These are phyloP conservation scores for Ameiurus melas DNA, from an alignment of 2,113 vertebrate species.

Conservation along the genomic window DNA sequence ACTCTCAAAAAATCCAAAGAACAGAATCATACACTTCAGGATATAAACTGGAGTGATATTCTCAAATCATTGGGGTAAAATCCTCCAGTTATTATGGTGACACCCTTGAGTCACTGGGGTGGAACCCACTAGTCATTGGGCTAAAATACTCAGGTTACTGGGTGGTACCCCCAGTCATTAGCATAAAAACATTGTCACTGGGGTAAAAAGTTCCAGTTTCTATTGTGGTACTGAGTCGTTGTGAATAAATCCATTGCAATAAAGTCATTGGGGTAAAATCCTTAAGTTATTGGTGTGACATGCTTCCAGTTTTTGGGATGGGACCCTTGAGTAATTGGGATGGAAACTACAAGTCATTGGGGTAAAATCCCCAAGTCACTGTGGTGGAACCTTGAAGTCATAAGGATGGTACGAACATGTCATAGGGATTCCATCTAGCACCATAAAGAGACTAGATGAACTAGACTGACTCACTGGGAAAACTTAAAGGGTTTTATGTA, in stretches of 20 bases:
- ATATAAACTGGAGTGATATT: neutral
- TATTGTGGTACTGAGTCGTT: neutral
- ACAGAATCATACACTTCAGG: neutral
- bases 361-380: neutral
- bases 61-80: neutral
- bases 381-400: neutral
- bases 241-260: neutral
- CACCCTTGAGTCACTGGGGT: neutral
- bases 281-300: neutral
- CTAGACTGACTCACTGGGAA: neutral
- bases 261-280: neutral
- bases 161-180: neutral
- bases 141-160: neutral
- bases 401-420: neutral
- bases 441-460: no score
- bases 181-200: neutral
- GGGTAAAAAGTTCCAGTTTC: neutral
- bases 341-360: neutral
- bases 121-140: neutral
- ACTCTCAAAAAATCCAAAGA: neutral
- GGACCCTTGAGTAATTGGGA: neutral
- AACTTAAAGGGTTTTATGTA: neutral
- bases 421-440: neutral
- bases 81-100: neutral
- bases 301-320: neutral